phyloP scores from a whole-genome alignment of 2,113 vertebrate genomes.

The Macquaria ambigua region DNA sequence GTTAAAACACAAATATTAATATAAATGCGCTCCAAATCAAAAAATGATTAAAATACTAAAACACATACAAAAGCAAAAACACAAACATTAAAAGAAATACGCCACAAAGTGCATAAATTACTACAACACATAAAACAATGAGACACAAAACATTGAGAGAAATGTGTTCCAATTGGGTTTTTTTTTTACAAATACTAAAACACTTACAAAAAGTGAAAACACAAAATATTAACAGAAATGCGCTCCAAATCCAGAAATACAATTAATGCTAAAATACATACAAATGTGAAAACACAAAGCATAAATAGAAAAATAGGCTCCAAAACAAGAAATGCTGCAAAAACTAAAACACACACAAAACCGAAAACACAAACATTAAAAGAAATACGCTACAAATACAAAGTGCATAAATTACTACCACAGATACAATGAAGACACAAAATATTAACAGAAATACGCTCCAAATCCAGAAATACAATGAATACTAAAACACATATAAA shows the following conservation, averaged over 20 bases:
- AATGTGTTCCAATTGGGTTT: too few relatives aligned
- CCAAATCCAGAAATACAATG: background rate
- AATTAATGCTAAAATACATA: background rate
- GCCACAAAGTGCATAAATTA: background rate
- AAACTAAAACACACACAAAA: background rate
- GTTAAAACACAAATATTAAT: too few relatives aligned
- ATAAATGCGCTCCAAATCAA: too few relatives aligned
- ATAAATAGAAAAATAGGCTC: background rate
- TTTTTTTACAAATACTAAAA: too few relatives aligned
- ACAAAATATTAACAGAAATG: background rate
- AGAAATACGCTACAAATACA: background rate
- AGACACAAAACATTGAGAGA: too few relatives aligned
- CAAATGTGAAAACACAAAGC: background rate
- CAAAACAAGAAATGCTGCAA: background rate
- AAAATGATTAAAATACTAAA: too few relatives aligned
- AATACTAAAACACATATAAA: background rate
- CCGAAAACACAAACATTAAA: background rate
- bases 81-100: background rate
- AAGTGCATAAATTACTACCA: too few relatives aligned
- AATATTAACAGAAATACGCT: background rate
- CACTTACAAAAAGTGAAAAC: too few relatives aligned
- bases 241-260: background rate
- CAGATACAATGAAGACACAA: too few relatives aligned
- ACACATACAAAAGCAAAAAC: too few relatives aligned
- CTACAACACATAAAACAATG: too few relatives aligned